Percentiles rank a stretch among this genome's conserved stretches.
Evolutionary conservation across 2,888 invertebrate species (phyloP).

Genomic region (Esperia sulphurella): DNA sequence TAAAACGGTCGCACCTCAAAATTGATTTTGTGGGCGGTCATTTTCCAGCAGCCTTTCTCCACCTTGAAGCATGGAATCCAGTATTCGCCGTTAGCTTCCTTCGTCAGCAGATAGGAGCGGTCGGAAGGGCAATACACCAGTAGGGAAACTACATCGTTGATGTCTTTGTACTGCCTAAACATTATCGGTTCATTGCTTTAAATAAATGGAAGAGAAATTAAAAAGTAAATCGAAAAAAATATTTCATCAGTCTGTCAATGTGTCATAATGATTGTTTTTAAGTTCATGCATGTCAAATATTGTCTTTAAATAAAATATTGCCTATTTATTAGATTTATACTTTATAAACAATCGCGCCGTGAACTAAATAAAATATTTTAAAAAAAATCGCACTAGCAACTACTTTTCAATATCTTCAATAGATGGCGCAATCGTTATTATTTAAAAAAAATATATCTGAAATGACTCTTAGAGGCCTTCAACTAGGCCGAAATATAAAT

Average conservation of each 20-base stretch:
- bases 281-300: too few relatives aligned
- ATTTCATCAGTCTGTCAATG: neutral
- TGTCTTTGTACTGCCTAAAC: constrained; percentile 56
- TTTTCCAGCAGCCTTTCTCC: constrained; percentile 61
- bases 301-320: too few relatives aligned
- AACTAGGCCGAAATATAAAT: too few relatives aligned
- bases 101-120: constrained; percentile 43
- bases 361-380: too few relatives aligned
- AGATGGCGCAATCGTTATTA: too few relatives aligned
- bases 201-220: neutral
- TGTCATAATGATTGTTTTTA: too few relatives aligned
- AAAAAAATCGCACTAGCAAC: too few relatives aligned
- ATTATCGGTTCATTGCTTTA: constrained; percentile 23
- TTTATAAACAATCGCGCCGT: too few relatives aligned
- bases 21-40: constrained; percentile 51
- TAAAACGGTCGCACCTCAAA: constrained; percentile 40
- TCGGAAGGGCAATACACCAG: constrained; percentile 53
- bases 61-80: constrained; percentile 57
- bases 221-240: neutral
- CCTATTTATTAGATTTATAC: too few relatives aligned
- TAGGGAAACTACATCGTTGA: constrained; percentile 59
- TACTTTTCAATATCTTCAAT: too few relatives aligned
- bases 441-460: too few relatives aligned
- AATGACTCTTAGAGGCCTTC: too few relatives aligned
- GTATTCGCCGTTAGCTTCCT: constrained; percentile 50